Base-by-base conservation (phyloP, 2,797 vertebrate species). In the Sorex maritimensis region DNA sequence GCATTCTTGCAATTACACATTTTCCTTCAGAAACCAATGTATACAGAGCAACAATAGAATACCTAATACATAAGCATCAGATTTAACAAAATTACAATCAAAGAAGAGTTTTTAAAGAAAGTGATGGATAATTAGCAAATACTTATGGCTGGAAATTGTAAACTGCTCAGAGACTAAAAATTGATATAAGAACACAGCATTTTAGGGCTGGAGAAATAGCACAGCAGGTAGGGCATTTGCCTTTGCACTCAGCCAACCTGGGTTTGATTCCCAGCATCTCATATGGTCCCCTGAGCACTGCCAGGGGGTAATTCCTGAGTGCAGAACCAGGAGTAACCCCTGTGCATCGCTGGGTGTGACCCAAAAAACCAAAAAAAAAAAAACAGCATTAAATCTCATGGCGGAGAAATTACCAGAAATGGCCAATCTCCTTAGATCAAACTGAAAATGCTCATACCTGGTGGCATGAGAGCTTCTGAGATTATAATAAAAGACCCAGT, bases 391-490 rank as follows among this genome's bases (percentile, higher is more conserved):
- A 58, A 55, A 68, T 83, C 28, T 67, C 72, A 44, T 8, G 2
- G 19, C 72, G 83, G 72, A 85, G 34, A 88, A 88, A 83, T 69
- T 14, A 81, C 14, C 15, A 30, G 5, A n/a, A 78, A 52, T n/a
- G 41, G 41, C 7, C 41, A 44, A 72, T 38, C 49, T 80, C 38
- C 41, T 28, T 19, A 2, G 61, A 3, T 24, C 71, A 81, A 94
- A 44, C 26, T 52, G 28, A 93, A 92, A 97, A 85, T 79, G 19
- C n/a, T 34, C 15, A 34, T 71, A 52, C 41, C 79, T 95, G 78
- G 94, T 91, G 71, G 19, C 13, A 94, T 44, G 58, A 69, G 97
- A 24, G 44, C 91, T 96, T 92, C 94, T 80, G 82, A 96, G 63
- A 95, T 46, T 85, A 71, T 78, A 96, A 83, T 81, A 90, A 94